Conservation (phyloP, 2,888 invertebrate species). For the Glomeris marginata region DNA sequence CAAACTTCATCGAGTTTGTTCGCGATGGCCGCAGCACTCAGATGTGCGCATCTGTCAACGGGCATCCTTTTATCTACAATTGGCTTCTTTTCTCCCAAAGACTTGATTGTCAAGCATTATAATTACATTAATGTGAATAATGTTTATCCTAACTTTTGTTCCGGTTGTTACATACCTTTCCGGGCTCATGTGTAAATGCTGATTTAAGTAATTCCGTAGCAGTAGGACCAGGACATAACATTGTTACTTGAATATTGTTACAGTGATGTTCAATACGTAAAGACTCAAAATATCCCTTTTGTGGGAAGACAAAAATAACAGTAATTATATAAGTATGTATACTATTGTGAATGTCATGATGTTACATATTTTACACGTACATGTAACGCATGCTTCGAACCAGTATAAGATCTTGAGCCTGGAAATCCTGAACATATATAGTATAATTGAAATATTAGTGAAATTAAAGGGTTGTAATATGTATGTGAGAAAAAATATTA, state of each 20-base stretch:
- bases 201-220: constrained; percentile 51
- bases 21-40: constrained; percentile 36
- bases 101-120: constrained; percentile 22
- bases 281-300: constrained; percentile 58
- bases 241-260: constrained; percentile 44
- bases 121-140: too few species aligned
- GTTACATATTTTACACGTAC: constrained; percentile 38
- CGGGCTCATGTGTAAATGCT: constrained; percentile 48
- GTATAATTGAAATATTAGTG: neutral
- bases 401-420: constrained; percentile 52
- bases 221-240: constrained; percentile 62
- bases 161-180: constrained; percentile 40
- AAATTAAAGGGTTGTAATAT: neutral
- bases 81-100: constrained; percentile 24
- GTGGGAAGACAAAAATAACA: constrained; percentile 1
- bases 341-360: constrained; percentile 26
- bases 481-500: too few species aligned
- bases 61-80: constrained; percentile 31
- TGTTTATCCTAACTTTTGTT: too few species aligned
- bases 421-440: constrained; percentile 37
- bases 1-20: constrained; percentile 46
- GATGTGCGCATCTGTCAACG: constrained; percentile 35
- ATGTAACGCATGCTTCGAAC: constrained; percentile 59
- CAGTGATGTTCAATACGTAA: constrained; percentile 43
- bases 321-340: neutral